Percentiles rank a stretch among this genome's conserved stretches.
phyloP scores from a whole-genome alignment of 2,888 invertebrate species.

The Fragum whitleyi region DNA sequence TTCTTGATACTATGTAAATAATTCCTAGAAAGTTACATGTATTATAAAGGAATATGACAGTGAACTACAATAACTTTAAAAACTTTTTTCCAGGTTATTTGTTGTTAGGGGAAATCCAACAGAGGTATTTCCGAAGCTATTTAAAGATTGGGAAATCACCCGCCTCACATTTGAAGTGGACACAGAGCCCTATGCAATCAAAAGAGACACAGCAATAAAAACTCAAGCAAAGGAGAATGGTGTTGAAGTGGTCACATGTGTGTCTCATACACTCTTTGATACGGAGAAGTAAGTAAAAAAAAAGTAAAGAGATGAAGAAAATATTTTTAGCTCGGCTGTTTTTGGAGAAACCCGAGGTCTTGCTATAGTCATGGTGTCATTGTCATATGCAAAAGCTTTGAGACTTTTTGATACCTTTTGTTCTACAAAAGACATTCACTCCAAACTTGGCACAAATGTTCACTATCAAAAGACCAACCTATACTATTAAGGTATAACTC shows the following conservation, averaged over 20 bases:
- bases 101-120: constrained; percentile 90
- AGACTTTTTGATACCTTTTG: not conserved
- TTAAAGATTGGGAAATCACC: constrained; percentile 92
- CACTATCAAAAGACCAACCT: too few relatives aligned
- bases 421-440: too few relatives aligned
- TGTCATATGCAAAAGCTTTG: not conserved
- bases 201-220: constrained; percentile 92
- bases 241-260: constrained; percentile 91
- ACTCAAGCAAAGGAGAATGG: constrained; percentile 92
- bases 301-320: not conserved
- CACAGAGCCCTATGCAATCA: constrained; percentile 94
- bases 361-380: too few relatives aligned
- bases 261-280: constrained; percentile 94
- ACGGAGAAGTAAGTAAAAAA: constrained; percentile 86
- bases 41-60: too few relatives aligned
- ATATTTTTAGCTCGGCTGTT: too few relatives aligned
- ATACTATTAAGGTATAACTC: too few relatives aligned
- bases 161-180: constrained; percentile 94
- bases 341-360: too few relatives aligned
- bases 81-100: constrained; percentile 89
- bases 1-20: too few relatives aligned
- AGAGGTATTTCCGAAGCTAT: constrained; percentile 75
- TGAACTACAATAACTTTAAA: too few relatives aligned
- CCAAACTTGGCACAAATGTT: too few relatives aligned
- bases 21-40: too few relatives aligned